Percentiles rank a stretch among this genome's conserved stretches.
Conservation (phyloP, 1,140 invertebrate species). For the Caenorhabditis elegans region WBcel235 BX284604.4:12048501-12049000, state of each 20-base stretch:
- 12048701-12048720: conserved; percentile 44
- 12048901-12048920: neutral
- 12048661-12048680: neutral
- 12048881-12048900: neutral
- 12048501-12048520: conserved; percentile 15
- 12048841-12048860: conserved; percentile 2
- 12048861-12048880: no score
- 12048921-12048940: neutral
- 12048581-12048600: conserved; percentile 19
- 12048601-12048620: conserved; percentile 20
- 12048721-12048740: neutral
- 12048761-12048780: conserved; percentile 32
- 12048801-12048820: conserved; percentile 24
- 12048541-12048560: neutral
- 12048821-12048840: conserved; percentile 39
- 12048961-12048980: neutral
- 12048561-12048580: neutral
- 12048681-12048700: conserved; percentile 33
- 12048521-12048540: neutral
- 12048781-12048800: conserved; percentile 43
- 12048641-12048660: conserved; percentile 43
- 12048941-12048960: neutral
- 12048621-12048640: conserved; percentile 38
- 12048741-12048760: conserved; percentile 29
- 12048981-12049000: neutral